These are phyloP conservation scores for Sturnus vulgaris DNA, from an alignment of 2,113 vertebrate species.

Conservation along the genomic window DNA sequence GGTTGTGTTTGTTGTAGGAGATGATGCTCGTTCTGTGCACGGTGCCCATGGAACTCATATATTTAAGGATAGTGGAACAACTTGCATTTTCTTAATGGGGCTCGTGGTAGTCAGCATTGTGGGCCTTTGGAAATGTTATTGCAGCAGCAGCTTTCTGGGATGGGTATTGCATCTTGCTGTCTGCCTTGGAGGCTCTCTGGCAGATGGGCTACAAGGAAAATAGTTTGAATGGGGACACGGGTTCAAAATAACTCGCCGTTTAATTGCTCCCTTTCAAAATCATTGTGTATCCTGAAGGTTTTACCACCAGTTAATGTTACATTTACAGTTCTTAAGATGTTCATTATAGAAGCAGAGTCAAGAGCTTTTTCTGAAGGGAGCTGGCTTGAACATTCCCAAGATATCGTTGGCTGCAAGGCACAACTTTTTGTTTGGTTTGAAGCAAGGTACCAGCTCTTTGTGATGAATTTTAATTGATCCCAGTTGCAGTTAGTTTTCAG, in stretches of 20 bases:
- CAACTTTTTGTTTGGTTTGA: constrained; percentile 26
- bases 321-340: constrained; percentile 31
- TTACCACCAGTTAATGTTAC: not conserved
- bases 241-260: constrained; percentile 26
- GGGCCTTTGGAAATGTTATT: not conserved
- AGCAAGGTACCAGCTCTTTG: not conserved
- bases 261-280: constrained; percentile 24
- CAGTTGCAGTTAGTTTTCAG: not conserved
- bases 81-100: constrained; percentile 5
- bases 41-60: not conserved
- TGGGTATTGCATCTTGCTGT: not conserved
- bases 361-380: constrained; percentile 37
- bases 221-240: not conserved
- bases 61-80: not conserved
- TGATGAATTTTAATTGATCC: constrained; percentile 42
- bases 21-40: not conserved
- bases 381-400: not conserved
- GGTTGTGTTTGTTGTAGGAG: not conserved
- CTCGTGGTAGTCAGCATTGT: not conserved
- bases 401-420: not conserved
- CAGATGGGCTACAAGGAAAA: constrained; percentile 21
- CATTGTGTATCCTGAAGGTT: not conserved
- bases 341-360: constrained; percentile 11
- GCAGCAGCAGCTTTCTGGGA: not conserved
- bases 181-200: constrained; percentile 27